A percentile compares a stretch with the other conserved stretches of the same genome.
Conservation (phyloP, 2,797 vertebrate genomes). For the Squalus acanthias region DNA sequence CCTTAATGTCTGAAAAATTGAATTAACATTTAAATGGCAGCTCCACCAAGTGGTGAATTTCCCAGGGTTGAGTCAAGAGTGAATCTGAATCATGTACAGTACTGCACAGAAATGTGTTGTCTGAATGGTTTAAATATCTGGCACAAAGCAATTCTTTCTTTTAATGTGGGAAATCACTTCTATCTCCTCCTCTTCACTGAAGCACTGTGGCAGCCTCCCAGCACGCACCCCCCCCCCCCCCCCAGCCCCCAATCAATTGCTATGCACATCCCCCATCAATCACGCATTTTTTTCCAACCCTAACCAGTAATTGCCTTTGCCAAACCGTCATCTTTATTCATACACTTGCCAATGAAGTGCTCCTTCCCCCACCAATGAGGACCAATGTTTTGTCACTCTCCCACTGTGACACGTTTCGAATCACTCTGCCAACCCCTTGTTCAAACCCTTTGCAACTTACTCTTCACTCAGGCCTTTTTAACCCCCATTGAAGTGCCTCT, state of each 20-base stretch:
- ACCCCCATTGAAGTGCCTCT: background rate
- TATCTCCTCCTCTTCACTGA: background rate
- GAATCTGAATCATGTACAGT: background rate
- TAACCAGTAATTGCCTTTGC: background rate
- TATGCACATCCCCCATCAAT: background rate
- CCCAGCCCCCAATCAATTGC: background rate
- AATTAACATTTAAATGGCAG: background rate
- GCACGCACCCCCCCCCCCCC: background rate
- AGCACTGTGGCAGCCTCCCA: background rate
- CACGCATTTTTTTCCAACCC: background rate
- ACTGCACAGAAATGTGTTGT: background rate
- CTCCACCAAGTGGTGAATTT: background rate
- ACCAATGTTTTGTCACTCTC: background rate
- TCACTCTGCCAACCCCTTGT: background rate
- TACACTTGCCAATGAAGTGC: background rate
- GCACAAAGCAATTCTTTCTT: background rate
- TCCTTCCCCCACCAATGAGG: background rate
- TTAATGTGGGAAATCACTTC: background rate
- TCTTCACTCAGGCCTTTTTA: background rate
- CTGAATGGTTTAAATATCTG: background rate
- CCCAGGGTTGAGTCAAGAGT: background rate
- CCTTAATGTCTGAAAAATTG: background rate
- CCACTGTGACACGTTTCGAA: background rate
- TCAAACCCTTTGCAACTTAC: background rate
- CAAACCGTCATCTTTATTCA: background rate